Base-by-base conservation (phyloP, 2,797 vertebrate genomes). In the Tadarida brasiliensis region DNA sequence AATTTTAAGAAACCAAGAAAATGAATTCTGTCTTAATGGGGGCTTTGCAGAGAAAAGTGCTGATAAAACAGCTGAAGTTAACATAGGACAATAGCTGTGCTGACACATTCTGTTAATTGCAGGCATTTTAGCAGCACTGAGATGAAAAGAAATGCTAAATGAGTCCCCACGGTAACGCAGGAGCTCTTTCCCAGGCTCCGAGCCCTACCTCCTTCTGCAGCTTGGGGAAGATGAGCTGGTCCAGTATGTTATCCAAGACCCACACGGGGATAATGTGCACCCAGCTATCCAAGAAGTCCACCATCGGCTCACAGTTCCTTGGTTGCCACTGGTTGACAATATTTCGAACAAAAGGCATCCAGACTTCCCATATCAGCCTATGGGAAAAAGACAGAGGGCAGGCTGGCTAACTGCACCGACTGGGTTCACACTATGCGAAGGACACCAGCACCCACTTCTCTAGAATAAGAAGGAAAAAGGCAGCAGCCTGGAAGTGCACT, bases 301-400 rank as follows among this genome's bases (percentile, higher is more conserved):
- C 99, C 99, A 99, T 99, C 0, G 99, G 99, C 0, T 98, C 98
- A 0, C 99, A 99, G 91, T 99, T 98, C 95, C 99, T 99, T 0
- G 99, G 99, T 84, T 99, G 99, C 99, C 99, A 99, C 94, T 99
- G 98, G 0, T 98, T 98, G 76, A 99, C 99, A 0, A 99, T 98
- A 63, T 94, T 98, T 9, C 99, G 99, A 97, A 99, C 99, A 39
- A 99, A 99, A 0, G 99, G 99, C 98, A 99, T 98, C 99, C 99
- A 99, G 49, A 99, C 99, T 93, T 99, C 99, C 99, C 99, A 99
- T 94, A 99, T 98, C 49, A 99, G 93, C 85, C 99, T 99, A 5
- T 0, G 3, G 3, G 33, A 95, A 5, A 94, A 7, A 95, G 33
- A 35, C 11, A 71, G 49, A 14, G 19, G 76, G 35, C 82, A 28